A percentile compares a stretch with the other conserved stretches of the same genome.
Conservation (phyloP, 2,113 vertebrate genomes). For the Porphyrio hochstetteri region DNA sequence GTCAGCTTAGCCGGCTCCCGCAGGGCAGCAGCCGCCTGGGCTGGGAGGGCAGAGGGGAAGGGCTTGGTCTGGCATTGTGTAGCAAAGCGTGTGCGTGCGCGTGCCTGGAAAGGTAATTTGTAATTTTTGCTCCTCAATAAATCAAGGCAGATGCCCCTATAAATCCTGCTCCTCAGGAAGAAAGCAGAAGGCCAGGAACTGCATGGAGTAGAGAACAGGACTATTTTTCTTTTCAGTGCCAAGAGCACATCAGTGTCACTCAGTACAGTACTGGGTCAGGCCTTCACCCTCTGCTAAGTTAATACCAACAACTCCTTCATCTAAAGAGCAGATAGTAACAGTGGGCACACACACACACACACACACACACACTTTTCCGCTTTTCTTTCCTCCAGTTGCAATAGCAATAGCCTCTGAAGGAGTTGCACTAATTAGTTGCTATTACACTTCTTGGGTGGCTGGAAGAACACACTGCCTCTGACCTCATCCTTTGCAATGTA, state of each 20-base stretch:
- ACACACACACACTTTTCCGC: background rate
- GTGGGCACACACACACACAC: background rate
- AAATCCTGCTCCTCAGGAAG: slow-evolving; percentile 31
- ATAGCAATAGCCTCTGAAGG: slow-evolving; percentile 13
- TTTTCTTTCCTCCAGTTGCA: background rate
- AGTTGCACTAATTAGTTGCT: slow-evolving; percentile 44
- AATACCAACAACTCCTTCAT: slow-evolving; percentile 34
- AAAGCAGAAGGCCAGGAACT: slow-evolving; percentile 1
- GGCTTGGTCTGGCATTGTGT: background rate
- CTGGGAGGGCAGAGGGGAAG: background rate
- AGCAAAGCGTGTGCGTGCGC: rapidly evolving
- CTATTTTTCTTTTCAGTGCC: slow-evolving; percentile 33
- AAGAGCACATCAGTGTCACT: background rate
- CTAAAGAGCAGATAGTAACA: slow-evolving; percentile 30
- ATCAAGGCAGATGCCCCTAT: background rate
- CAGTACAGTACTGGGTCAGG: slow-evolving; percentile 30
- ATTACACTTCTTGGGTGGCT: slow-evolving; percentile 43
- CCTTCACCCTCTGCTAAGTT: slow-evolving; percentile 30
- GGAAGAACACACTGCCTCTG: slow-evolving; percentile 41
- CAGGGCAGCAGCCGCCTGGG: rapidly evolving
- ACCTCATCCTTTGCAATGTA: slow-evolving; percentile 51
- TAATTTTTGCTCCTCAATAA: background rate
- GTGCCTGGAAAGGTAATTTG: background rate
- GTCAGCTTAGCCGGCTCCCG: rapidly evolving
- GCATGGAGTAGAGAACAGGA: background rate